Evolutionary conservation across 2,113 vertebrate genomes (phyloP).

Genomic region (Urocynchramus pylzowi): DNA sequence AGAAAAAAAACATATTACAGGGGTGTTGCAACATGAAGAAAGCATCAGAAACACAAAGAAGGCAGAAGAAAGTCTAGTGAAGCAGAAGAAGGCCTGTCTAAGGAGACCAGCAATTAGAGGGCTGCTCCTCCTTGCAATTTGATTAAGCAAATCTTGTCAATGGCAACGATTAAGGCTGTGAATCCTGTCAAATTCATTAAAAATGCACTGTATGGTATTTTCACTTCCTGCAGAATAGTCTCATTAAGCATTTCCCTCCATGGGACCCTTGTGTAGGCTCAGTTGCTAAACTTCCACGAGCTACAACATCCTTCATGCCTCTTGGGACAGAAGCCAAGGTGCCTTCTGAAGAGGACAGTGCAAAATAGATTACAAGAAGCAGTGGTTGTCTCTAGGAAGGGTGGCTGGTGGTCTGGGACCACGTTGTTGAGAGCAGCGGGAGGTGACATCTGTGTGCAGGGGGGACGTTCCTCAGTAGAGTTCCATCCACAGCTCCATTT

Average conservation of each 20-base stretch:
- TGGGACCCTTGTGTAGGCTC: neutral
- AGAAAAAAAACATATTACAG: neutral
- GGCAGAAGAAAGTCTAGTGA: neutral
- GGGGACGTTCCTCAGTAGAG: accelerated
- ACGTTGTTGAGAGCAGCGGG: neutral
- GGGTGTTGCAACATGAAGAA: neutral
- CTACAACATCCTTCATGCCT: neutral
- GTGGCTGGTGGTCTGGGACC: accelerated
- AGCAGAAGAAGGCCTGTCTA: neutral
- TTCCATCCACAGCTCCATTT: neutral
- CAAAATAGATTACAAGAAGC: neutral
- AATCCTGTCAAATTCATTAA: neutral
- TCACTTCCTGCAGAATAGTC: neutral
- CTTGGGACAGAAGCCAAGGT: neutral
- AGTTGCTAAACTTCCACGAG: neutral
- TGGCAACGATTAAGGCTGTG: accelerated
- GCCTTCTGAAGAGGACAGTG: neutral
- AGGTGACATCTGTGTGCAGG: neutral
- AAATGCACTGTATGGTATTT: neutral
- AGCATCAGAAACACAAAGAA: neutral
- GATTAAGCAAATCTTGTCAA: neutral
- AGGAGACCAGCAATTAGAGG: neutral
- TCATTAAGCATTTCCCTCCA: neutral
- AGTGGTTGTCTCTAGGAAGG: neutral
- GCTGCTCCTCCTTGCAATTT: neutral